These are phyloP conservation scores for Notechis scutatus DNA, from an alignment of 2,113 vertebrate species.

Conservation along the genomic window DNA sequence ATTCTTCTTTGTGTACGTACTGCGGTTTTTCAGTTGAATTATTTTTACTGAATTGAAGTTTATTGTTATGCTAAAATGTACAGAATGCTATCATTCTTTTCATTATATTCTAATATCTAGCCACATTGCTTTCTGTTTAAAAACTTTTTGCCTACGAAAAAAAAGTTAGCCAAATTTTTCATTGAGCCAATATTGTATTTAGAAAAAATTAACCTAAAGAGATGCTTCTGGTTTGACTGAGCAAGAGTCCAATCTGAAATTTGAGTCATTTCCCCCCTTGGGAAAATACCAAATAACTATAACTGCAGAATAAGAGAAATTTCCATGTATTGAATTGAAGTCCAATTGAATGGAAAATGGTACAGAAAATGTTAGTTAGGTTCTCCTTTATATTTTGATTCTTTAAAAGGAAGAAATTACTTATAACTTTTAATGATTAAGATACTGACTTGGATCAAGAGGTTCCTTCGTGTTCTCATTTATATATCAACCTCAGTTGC, in stretches of 20 bases:
- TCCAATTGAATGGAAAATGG: not conserved
- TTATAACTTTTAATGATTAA: not conserved
- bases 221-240: not conserved
- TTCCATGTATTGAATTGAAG: not conserved
- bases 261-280: not conserved
- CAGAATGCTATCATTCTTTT: not conserved
- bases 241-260: not conserved
- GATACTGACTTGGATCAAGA: not conserved
- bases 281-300: not conserved
- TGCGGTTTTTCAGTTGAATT: not conserved
- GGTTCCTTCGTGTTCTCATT: not conserved
- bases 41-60: not conserved
- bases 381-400: not conserved
- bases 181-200: not conserved
- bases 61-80: not conserved
- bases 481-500: not conserved
- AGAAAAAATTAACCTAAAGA: not conserved
- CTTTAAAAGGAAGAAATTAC: not conserved
- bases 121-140: not conserved
- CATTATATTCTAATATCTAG: not conserved
- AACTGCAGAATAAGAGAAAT: not conserved
- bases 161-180: not conserved
- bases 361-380: not conserved
- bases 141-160: not conserved
- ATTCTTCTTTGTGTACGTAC: conserved; percentile 92